phyloP scores from a whole-genome alignment of 2,888 invertebrate species.

The Caenorhabditis sp. region DNA sequence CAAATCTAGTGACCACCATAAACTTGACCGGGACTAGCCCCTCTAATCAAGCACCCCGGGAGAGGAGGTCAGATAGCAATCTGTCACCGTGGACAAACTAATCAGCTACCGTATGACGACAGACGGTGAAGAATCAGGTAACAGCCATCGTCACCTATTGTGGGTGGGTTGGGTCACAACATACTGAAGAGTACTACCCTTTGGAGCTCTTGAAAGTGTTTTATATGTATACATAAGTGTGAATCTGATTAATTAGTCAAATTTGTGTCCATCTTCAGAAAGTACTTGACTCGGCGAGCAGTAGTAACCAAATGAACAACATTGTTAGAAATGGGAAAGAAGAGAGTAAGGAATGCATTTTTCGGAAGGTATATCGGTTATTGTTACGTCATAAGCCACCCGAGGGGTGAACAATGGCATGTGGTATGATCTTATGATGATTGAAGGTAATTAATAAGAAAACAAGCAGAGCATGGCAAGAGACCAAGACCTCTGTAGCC shows the following conservation, averaged over 20 bases:
- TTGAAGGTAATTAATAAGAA: conserved; percentile 37
- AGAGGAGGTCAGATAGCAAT: conserved; percentile 20
- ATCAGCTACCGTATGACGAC: conserved; percentile 35
- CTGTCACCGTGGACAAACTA: conserved; percentile 8
- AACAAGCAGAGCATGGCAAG: background rate
- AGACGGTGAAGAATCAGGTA: background rate
- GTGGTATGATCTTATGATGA: conserved; percentile 6
- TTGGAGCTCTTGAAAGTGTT: conserved; percentile 27
- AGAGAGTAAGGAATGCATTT: background rate
- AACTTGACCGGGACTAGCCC: conserved; percentile 11
- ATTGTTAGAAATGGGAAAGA: background rate
- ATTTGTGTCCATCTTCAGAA: conserved; percentile 28
- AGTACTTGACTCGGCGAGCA: conserved; percentile 19
- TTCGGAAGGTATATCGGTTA: conserved; percentile 32
- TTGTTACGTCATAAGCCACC: conserved; percentile 41
- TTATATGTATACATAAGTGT: conserved; percentile 46
- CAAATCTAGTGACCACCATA: background rate
- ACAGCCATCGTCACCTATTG: conserved; percentile 24
- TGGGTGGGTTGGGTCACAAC: background rate
- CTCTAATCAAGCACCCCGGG: background rate
- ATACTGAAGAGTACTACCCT: background rate
- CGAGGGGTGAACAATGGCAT: conserved; percentile 24
- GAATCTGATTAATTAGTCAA: conserved; percentile 64
- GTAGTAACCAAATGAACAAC: conserved; percentile 20
- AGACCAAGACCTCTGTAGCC: background rate